Percentiles rank a stretch among this genome's conserved stretches.
Conservation (phyloP, 2,888 invertebrate species). For the Rambutsinella grinnellia region DNA sequence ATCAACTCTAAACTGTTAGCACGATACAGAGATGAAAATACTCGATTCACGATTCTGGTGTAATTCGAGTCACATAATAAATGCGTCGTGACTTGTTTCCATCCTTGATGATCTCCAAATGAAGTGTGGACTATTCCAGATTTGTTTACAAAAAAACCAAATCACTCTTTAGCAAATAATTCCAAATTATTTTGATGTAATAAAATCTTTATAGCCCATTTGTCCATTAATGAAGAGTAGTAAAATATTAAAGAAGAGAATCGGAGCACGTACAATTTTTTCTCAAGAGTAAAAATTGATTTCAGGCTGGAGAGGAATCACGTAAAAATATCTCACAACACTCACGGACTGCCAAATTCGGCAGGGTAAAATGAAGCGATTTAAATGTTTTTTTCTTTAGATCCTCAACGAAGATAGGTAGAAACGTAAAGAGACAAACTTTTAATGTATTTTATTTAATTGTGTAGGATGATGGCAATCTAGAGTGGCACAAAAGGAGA, state of each 20-base stretch:
- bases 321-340: background rate
- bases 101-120: background rate
- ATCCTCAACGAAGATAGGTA: background rate
- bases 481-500: background rate
- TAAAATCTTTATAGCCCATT: background rate
- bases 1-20: background rate
- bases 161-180: background rate
- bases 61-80: conserved; percentile 16
- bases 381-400: too few relatives aligned
- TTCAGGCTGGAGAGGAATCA: background rate
- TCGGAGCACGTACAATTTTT: background rate
- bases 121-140: background rate
- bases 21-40: background rate
- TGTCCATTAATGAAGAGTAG: background rate
- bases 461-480: background rate
- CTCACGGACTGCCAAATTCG: conserved; percentile 21
- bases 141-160: background rate
- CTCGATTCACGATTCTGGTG: conserved; percentile 30
- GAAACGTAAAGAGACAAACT: background rate
- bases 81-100: conserved; percentile 42
- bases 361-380: conserved; percentile 18
- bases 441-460: background rate
- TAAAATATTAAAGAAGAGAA: background rate
- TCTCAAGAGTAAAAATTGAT: conserved; percentile 3
- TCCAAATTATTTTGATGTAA: background rate